phyloP scores from a whole-genome alignment of 2,797 vertebrate species.

The Telmatherina bonti region DNA sequence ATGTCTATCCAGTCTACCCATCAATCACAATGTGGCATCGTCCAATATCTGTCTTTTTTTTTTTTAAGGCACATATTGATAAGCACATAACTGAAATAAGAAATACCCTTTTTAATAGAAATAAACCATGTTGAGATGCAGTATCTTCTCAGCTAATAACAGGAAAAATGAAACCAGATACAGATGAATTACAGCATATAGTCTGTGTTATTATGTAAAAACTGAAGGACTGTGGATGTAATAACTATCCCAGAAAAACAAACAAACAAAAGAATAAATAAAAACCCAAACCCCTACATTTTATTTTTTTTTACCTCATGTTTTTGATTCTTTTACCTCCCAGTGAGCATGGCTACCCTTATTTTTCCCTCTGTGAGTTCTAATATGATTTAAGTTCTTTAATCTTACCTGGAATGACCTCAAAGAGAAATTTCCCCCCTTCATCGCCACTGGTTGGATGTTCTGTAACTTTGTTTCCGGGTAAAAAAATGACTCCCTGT shows the following conservation, averaged over 20 bases:
- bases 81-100: no score
- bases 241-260: background rate
- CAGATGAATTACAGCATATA: background rate
- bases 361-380: conserved; percentile 1
- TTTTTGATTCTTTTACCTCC: conserved; percentile 4
- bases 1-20: no score
- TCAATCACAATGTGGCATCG: no score
- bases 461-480: conserved; percentile 95
- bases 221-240: background rate
- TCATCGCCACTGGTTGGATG: conserved; percentile 93
- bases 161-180: background rate
- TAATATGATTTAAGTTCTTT: conserved; percentile 4
- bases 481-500: conserved; percentile 93
- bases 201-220: background rate
- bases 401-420: conserved; percentile 94
- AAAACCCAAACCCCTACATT: background rate
- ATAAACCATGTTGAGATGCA: no score
- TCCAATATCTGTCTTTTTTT: no score
- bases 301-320: conserved; percentile 9
- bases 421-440: conserved; percentile 95
- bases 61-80: no score
- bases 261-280: background rate
- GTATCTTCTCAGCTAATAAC: background rate
- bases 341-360: background rate
- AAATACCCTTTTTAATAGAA: no score